Evolutionary conservation across 1,140 invertebrate species (phyloP).

Genomic region (Euura saliciscinereae): DNA sequence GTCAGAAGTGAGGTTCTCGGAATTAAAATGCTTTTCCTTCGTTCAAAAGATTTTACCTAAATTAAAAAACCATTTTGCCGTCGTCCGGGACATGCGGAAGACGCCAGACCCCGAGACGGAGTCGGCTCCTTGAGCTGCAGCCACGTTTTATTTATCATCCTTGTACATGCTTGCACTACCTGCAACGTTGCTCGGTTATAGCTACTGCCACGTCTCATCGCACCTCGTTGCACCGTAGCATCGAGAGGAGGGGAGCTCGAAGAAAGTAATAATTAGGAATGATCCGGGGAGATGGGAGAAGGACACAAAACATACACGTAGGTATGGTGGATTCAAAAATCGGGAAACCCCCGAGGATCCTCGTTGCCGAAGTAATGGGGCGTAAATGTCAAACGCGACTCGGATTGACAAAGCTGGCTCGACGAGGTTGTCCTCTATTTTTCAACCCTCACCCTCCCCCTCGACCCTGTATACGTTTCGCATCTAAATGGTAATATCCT

Average conservation of each 20-base stretch:
- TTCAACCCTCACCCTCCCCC: not conserved
- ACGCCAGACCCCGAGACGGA: not conserved
- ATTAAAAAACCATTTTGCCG: conserved; percentile 31
- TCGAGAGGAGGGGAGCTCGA: no score
- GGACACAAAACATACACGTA: no score
- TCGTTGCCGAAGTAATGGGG: not conserved
- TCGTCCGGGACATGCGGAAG: not conserved
- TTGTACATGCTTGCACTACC: not conserved
- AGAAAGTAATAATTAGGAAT: no score
- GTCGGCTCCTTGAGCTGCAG: not conserved
- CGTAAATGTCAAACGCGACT: not conserved
- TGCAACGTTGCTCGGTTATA: no score
- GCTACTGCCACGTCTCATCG: not conserved
- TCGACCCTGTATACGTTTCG: not conserved
- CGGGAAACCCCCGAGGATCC: no score
- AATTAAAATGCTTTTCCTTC: conserved; percentile 6
- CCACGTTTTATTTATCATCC: not conserved
- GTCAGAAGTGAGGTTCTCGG: not conserved
- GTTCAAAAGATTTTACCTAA: conserved; percentile 33
- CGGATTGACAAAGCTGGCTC: not conserved
- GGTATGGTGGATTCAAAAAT: no score
- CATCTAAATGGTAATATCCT: conserved; percentile 1
- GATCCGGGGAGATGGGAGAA: no score
- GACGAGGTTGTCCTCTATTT: not conserved
- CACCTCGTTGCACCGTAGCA: not conserved